Percentiles rank a stretch among this genome's conserved stretches.
Evolutionary conservation across 1,140 invertebrate genomes (phyloP).

Genomic region (Caenorhabditis briggsae): DNA sequence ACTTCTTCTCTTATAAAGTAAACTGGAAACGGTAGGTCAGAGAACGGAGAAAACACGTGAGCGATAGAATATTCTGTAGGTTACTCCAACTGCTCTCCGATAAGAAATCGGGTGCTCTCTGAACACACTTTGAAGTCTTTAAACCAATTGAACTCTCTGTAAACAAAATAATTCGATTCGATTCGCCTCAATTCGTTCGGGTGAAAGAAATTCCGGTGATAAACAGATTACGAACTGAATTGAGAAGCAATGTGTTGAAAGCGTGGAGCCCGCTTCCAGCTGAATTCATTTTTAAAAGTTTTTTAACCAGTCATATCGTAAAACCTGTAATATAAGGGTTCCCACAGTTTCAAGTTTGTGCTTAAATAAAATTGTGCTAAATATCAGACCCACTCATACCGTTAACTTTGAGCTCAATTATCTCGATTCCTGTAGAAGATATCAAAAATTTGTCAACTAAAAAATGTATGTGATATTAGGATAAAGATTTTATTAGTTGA

Average conservation of each 20-base stretch:
- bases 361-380: too few species aligned
- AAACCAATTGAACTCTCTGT: neutral
- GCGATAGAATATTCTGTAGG: neutral
- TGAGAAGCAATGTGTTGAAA: neutral
- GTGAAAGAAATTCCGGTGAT: slow-evolving; percentile 2
- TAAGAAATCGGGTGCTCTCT: slow-evolving; percentile 37
- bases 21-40: slow-evolving; percentile 6
- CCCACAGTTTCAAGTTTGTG: too few species aligned
- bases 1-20: slow-evolving; percentile 2
- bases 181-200: neutral
- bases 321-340: too few species aligned
- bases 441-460: too few species aligned
- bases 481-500: too few species aligned
- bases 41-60: slow-evolving; percentile 46
- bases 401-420: too few species aligned
- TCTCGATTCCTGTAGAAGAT: too few species aligned
- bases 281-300: too few species aligned
- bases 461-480: too few species aligned
- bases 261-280: too few species aligned
- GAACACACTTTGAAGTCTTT: slow-evolving; percentile 39
- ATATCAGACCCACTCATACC: too few species aligned
- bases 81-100: slow-evolving; percentile 9
- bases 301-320: too few species aligned
- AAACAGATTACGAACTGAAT: neutral
- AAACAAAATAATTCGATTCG: slow-evolving; percentile 20